Evolutionary conservation across 2,888 invertebrate genomes (phyloP), one percentile per base, ranked within the genome.

Genomic region (Oxytorus armatus): DNA sequence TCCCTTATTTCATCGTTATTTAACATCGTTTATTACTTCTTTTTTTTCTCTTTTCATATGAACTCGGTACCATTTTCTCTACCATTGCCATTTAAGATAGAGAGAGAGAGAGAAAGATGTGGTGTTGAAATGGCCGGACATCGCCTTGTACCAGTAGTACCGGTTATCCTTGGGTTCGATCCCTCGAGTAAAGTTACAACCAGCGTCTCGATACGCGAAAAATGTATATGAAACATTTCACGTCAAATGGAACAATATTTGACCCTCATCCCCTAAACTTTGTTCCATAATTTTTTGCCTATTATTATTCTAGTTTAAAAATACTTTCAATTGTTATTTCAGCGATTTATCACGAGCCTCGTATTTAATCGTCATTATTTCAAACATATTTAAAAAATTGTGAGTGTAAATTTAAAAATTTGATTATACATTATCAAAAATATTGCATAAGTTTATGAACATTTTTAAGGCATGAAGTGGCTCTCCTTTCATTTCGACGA

Each of bases 121-220:
- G 16, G 53, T 18, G 21, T 47, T 65, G 16, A 70, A 69, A 77
- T 59, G 53, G 59, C n/a, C 33, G 70, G 51, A 57, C 70, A 70
- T 76, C 75, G 75, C 16, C 72, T 70, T 63, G 65, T 81, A 70
- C 78, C 63, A 59, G 18, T 63, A 65, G 36, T 84, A 89, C 89
- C 86, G 86, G 90, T 91, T 91, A 90, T 90, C 91, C 91, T 91
- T 91, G 91, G 89, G 90, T 89, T 89, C 88, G 89, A 89, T 88
- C 86, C 88, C 87, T 86, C 81, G 80, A 84, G 21, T 44, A 75
- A 57, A 59, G 44, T 66, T 68, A 72, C 73, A 33, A 74, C 65
- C 68, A 73, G 72, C 44, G 74, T 77, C 81, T 68, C 51, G 47
- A 76, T 70, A 39, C 51, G 33, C 57, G 66, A 55, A 42, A 29